Conservation (phyloP, 2,113 vertebrate genomes). For the Cyprinodon brontotheroides region DNA sequence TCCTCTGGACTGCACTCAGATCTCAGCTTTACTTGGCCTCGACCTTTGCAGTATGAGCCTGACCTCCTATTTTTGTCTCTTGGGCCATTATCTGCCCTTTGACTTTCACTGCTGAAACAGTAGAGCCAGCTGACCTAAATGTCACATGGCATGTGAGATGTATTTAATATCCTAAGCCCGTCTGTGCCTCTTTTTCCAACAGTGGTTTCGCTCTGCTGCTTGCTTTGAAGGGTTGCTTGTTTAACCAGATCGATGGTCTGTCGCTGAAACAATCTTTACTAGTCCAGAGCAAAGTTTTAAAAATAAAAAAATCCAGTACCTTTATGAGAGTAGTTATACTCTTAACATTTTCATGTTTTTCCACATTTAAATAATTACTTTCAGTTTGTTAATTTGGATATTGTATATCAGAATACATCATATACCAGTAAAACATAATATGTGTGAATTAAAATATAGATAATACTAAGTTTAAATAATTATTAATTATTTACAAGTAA, state of each 20-base stretch:
- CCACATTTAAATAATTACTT: too few relatives aligned
- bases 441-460: too few relatives aligned
- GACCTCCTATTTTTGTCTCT: conserved; percentile 85
- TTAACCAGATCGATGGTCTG: not conserved
- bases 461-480: too few relatives aligned
- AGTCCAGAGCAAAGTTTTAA: not conserved
- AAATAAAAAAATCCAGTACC: too few relatives aligned
- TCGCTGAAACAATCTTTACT: not conserved
- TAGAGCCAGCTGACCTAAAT: conserved; percentile 82
- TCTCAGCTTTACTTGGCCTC: conserved; percentile 76
- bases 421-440: too few relatives aligned
- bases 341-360: too few relatives aligned
- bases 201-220: conserved; percentile 14
- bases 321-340: too few relatives aligned
- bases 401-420: too few relatives aligned
- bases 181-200: conserved; percentile 47
- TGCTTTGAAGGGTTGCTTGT: not conserved
- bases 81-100: conserved; percentile 76
- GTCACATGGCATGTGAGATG: conserved; percentile 81
- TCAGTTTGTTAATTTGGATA: too few relatives aligned
- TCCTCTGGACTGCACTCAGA: conserved; percentile 58
- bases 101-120: conserved; percentile 83
- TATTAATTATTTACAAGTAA: too few relatives aligned
- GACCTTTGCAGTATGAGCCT: conserved; percentile 73
- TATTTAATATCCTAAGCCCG: conserved; percentile 60